phyloP scores from a whole-genome alignment of 2,113 vertebrate genomes.

The Pseudopodoces humilis region DNA sequence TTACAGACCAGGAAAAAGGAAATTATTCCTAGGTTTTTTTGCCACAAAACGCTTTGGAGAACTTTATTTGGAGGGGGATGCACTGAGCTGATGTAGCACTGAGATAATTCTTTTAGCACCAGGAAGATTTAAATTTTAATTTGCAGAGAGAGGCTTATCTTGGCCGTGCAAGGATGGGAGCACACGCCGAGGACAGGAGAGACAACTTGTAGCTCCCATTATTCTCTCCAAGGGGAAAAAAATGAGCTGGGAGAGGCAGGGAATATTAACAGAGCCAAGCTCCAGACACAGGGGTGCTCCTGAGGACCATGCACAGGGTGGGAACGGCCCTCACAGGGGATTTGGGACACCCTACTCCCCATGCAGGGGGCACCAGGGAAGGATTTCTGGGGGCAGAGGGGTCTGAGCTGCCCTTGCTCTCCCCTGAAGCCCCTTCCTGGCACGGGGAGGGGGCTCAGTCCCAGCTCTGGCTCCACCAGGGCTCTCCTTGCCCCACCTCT shows the following conservation, averaged over 20 bases:
- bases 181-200: background rate
- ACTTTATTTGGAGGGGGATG: background rate
- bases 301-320: accelerated
- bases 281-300: background rate
- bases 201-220: background rate
- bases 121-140: constrained; percentile 33
- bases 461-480: background rate
- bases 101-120: constrained; percentile 16
- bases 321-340: accelerated
- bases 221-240: background rate
- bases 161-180: background rate
- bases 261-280: background rate
- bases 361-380: background rate
- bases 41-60: constrained; percentile 7
- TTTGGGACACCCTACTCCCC: background rate
- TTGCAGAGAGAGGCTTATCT: constrained; percentile 22
- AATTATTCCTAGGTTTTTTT: background rate
- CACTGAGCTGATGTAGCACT: background rate
- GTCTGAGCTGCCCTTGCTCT: background rate
- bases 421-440: background rate
- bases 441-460: background rate
- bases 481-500: background rate
- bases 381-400: background rate
- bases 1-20: background rate
- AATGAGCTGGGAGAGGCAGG: background rate